Percentiles rank a stretch among this genome's conserved stretches.
Evolutionary conservation across 2,113 vertebrate species (phyloP).

Genomic region (Entomyzon cyanotis): DNA sequence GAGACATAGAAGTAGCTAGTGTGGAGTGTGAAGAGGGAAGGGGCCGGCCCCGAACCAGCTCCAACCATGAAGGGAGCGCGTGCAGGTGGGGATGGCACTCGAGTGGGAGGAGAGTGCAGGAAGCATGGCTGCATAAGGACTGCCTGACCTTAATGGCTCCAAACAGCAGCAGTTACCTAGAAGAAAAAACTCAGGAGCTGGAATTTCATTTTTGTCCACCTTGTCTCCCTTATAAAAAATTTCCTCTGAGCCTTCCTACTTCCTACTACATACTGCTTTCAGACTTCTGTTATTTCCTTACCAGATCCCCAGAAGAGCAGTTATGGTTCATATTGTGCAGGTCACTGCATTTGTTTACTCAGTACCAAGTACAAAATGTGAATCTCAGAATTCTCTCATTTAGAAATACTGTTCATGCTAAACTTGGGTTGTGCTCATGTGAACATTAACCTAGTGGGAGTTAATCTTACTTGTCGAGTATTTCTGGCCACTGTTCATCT

Average conservation of each 20-base stretch:
- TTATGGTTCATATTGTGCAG: fast-evolving
- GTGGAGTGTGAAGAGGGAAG: background rate
- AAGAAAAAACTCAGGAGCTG: background rate
- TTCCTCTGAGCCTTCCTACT: background rate
- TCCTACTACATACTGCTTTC: fast-evolving
- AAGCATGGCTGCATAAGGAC: fast-evolving
- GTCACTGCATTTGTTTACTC: background rate
- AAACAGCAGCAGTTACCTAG: background rate
- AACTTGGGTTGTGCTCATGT: background rate
- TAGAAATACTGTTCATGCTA: background rate
- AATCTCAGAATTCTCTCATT: background rate
- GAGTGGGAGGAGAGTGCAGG: background rate
- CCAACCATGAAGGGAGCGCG: background rate
- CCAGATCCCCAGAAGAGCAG: background rate
- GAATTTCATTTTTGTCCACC: background rate
- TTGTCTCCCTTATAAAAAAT: background rate
- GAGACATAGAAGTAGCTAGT: background rate
- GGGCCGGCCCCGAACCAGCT: background rate
- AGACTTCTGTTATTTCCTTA: background rate
- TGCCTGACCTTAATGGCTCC: background rate
- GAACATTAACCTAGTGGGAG: background rate
- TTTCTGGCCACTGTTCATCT: background rate
- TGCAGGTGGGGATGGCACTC: background rate
- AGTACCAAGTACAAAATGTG: background rate
- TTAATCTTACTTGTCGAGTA: background rate